phyloP scores from a whole-genome alignment of 2,888 invertebrate genomes.

The Petrophora chlorosata region DNA sequence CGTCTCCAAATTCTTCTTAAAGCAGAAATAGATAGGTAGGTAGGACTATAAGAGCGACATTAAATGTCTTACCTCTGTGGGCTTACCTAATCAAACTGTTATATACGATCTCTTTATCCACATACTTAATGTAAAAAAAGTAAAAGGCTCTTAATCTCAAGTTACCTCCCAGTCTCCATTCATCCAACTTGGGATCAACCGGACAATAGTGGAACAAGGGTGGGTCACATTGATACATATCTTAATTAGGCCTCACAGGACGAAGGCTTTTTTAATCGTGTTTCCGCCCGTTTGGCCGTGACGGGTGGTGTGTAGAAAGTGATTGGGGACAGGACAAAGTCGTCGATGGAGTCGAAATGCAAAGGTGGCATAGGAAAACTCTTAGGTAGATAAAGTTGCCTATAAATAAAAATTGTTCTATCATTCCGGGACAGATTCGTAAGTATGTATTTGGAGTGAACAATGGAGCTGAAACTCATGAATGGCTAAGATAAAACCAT shows the following conservation, averaged over 20 bases:
- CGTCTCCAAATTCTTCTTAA: no score
- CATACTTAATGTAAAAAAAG: conserved; percentile 16
- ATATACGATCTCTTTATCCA: conserved; percentile 24
- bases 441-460: no score
- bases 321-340: conserved; percentile 12
- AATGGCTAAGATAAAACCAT: no score
- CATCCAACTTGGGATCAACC: conserved; percentile 32
- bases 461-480: no score
- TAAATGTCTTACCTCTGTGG: no score
- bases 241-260: conserved; percentile 83
- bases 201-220: conserved; percentile 72
- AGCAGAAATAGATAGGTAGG: no score
- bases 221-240: conserved; percentile 79
- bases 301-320: conserved; percentile 46
- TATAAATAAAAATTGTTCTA: no score
- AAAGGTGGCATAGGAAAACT: no score
- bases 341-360: not conserved
- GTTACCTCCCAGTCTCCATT: conserved; percentile 26
- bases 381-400: no score
- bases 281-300: conserved; percentile 52
- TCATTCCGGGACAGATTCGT: no score
- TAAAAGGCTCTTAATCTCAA: conserved; percentile 16
- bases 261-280: conserved; percentile 66
- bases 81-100: conserved; percentile 14
- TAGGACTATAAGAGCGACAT: no score